These are phyloP conservation scores for Macrophya alboannulata DNA, from an alignment of 2,888 invertebrate species.

Conservation along the genomic window DNA sequence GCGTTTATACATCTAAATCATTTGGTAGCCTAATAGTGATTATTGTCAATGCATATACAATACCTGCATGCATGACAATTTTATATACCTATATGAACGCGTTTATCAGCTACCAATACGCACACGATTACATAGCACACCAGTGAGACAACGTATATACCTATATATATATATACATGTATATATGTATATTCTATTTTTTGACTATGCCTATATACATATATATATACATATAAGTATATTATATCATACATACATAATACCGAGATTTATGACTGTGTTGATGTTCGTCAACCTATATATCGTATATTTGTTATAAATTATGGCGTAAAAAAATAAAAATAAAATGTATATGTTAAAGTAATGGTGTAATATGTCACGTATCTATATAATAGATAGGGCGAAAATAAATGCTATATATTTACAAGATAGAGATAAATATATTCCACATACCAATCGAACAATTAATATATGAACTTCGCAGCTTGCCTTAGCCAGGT, in stretches of 20 bases:
- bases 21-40: constrained; percentile 16
- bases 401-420: background rate
- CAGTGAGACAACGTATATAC: background rate
- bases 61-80: background rate
- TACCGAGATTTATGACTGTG: constrained; percentile 30
- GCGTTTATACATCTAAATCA: background rate
- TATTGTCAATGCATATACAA: background rate
- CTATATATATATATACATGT: background rate
- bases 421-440: background rate
- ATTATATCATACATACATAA: constrained; percentile 16
- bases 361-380: background rate
- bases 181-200: constrained; percentile 8
- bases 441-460: background rate
- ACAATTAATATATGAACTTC: background rate
- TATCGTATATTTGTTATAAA: background rate
- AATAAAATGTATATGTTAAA: background rate
- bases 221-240: background rate
- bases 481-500: background rate
- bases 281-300: background rate
- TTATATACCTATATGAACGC: background rate
- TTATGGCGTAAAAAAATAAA: background rate
- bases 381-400: background rate
- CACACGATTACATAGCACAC: background rate
- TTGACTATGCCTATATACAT: background rate
- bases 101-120: background rate